Evolutionary conservation across 2,888 invertebrate species (phyloP).

Genomic region (Eristalis arbustorum): DNA sequence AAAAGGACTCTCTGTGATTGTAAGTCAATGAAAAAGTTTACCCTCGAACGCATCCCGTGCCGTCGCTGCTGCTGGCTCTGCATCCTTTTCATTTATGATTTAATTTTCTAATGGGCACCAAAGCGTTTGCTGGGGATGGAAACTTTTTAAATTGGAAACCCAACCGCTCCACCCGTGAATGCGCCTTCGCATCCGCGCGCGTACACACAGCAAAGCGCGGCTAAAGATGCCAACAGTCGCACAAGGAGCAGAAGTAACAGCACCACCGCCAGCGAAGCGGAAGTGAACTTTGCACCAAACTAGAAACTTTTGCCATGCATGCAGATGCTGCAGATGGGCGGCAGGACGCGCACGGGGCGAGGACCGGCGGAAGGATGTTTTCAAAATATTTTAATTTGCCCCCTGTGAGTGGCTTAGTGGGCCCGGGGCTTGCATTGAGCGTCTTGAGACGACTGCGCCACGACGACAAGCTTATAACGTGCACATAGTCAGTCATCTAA

Average conservation of each 20-base stretch:
- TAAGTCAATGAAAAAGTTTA: slow-evolving; percentile 68
- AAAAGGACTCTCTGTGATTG: slow-evolving; percentile 57
- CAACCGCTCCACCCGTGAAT: slow-evolving; percentile 8
- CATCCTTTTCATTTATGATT: slow-evolving; percentile 67
- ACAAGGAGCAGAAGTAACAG: slow-evolving; percentile 30
- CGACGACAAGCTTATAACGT: slow-evolving; percentile 39
- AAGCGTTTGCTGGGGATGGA: slow-evolving; percentile 44
- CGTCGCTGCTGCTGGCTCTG: background rate
- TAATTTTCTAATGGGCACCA: slow-evolving; percentile 69
- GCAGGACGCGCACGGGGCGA: background rate
- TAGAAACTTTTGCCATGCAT: slow-evolving; percentile 60
- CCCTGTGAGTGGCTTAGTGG: slow-evolving; percentile 59
- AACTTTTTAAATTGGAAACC: slow-evolving; percentile 53
- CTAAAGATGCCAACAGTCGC: slow-evolving; percentile 59
- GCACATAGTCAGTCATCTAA: slow-evolving; percentile 31
- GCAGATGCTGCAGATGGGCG: slow-evolving; percentile 15
- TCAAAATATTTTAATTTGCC: slow-evolving; percentile 71
- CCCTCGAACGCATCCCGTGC: slow-evolving; percentile 18
- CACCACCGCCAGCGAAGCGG: slow-evolving; percentile 38
- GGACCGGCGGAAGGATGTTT: slow-evolving; percentile 58
- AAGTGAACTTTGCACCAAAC: slow-evolving; percentile 68
- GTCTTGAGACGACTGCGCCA: slow-evolving; percentile 50
- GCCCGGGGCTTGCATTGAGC: slow-evolving; percentile 30
- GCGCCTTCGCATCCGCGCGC: background rate
- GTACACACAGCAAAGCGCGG: slow-evolving; percentile 19